Conservation (phyloP, 1,140 invertebrate genomes). For the Steinernema feltiae region DNA sequence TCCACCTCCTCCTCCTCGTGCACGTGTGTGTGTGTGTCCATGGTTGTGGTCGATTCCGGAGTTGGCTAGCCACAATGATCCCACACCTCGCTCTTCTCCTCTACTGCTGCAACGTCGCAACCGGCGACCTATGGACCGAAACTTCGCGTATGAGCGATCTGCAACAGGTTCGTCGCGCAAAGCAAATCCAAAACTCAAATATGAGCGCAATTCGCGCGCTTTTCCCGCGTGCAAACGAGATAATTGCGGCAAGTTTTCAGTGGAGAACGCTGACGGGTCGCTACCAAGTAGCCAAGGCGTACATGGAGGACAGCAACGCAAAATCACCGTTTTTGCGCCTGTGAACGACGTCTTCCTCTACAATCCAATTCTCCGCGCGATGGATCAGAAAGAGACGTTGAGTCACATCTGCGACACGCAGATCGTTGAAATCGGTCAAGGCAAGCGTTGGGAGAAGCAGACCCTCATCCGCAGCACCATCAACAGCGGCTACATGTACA, state of each 20-base stretch:
- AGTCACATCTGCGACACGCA: slow-evolving; percentile 56
- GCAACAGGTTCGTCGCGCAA: slow-evolving; percentile 47
- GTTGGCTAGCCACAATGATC: neutral
- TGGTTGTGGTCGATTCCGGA: neutral
- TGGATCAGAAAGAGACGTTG: slow-evolving; percentile 55
- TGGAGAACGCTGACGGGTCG: slow-evolving; percentile 52
- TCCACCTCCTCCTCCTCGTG: too few species aligned
- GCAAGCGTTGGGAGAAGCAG: slow-evolving; percentile 53
- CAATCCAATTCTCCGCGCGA: slow-evolving; percentile 55
- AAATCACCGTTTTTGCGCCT: slow-evolving; percentile 56
- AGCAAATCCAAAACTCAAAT: slow-evolving; percentile 19
- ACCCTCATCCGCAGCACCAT: slow-evolving; percentile 56
- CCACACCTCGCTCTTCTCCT: neutral
- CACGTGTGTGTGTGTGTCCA: neutral
- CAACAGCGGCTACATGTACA: slow-evolving; percentile 56
- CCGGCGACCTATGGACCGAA: slow-evolving; percentile 51
- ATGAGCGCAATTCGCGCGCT: neutral
- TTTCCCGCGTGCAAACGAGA: neutral
- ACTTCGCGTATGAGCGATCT: slow-evolving; percentile 54
- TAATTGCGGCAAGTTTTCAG: slow-evolving; percentile 36
- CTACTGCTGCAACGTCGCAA: neutral
- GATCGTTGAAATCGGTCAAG: slow-evolving; percentile 47
- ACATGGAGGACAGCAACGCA: slow-evolving; percentile 57
- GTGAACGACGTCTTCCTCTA: slow-evolving; percentile 58
- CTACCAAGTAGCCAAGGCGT: slow-evolving; percentile 52